Evolutionary conservation across 2,888 invertebrate genomes (phyloP).

Genomic region (Brachypalpus laphriformis): DNA sequence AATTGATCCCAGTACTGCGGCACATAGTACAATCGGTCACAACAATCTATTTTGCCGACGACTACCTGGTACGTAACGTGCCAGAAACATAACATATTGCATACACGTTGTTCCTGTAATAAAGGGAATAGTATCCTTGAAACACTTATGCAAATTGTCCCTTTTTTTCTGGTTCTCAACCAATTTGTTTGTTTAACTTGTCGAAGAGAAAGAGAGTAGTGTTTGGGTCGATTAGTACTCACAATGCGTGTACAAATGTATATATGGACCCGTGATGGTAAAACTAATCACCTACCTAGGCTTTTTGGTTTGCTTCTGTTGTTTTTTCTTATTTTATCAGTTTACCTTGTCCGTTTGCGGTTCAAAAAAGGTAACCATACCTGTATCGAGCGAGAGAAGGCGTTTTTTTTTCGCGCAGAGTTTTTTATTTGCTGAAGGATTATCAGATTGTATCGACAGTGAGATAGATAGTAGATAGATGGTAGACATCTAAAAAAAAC

Average conservation of each 20-base stretch:
- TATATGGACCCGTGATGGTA: background rate
- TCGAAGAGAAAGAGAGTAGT: background rate
- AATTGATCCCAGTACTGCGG: background rate
- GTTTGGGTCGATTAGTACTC: constrained; percentile 8
- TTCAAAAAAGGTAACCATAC: background rate
- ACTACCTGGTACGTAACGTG: background rate
- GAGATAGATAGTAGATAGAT: no score
- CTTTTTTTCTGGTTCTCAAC: background rate
- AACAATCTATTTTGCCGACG: background rate
- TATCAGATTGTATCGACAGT: no score
- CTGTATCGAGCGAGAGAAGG: no score
- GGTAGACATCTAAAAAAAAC: no score
- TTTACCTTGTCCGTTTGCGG: background rate
- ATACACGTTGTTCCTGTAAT: background rate
- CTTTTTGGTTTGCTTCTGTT: background rate
- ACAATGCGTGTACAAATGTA: background rate
- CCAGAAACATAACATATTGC: background rate
- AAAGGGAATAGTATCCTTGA: background rate
- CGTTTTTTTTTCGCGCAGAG: no score
- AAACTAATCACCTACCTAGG: constrained; percentile 17
- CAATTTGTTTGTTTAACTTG: constrained; percentile 40
- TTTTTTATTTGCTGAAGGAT: no score
- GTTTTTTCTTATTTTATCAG: background rate
- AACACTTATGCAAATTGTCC: constrained; percentile 44
- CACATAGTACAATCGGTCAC: background rate